Conservation (phyloP, 2,888 invertebrate genomes). For the Pachydiplax longipennis region DNA sequence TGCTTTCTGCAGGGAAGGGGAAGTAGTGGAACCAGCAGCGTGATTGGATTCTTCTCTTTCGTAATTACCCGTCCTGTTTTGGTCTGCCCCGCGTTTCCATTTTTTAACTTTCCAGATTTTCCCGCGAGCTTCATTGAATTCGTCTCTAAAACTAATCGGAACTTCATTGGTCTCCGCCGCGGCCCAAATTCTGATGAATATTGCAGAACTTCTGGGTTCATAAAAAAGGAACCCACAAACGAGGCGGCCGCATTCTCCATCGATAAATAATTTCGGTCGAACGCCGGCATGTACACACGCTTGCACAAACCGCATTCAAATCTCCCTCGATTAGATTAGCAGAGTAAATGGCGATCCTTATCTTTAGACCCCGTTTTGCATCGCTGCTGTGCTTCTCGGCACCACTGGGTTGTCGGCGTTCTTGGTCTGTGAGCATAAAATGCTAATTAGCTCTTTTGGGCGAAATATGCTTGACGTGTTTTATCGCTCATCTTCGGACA, state of each 20-base stretch:
- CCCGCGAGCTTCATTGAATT: slow-evolving; percentile 13
- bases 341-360: background rate
- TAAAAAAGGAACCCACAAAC: background rate
- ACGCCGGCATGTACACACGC: background rate
- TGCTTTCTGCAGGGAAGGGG: background rate
- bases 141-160: slow-evolving; percentile 7
- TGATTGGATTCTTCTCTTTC: background rate
- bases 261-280: slow-evolving; percentile 26
- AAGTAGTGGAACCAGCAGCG: background rate
- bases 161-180: background rate
- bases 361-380: slow-evolving; percentile 2
- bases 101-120: background rate
- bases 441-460: background rate
- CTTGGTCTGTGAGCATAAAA: background rate
- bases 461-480: background rate
- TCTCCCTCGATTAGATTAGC: slow-evolving; percentile 28
- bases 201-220: slow-evolving; percentile 11
- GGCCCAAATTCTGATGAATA: background rate
- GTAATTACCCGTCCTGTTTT: background rate
- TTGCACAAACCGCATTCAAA: background rate
- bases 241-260: background rate
- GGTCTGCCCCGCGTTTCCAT: background rate
- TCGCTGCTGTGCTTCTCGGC: background rate
- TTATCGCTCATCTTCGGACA: too few species aligned
- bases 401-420: too few species aligned